phyloP scores from a whole-genome alignment of 53 echinoderm and acorn worm species.

The Stichopus horrens region DNA sequence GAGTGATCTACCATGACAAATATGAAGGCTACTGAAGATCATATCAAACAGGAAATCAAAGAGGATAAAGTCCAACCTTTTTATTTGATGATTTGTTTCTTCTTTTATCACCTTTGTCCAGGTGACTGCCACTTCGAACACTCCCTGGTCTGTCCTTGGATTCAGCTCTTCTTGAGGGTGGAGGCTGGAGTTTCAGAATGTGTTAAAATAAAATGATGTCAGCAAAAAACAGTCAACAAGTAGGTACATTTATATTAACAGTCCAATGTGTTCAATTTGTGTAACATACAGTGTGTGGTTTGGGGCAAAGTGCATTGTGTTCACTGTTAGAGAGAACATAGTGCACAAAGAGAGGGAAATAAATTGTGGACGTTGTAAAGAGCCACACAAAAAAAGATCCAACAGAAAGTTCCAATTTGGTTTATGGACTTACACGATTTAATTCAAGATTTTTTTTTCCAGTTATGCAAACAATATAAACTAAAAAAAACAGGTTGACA shows the following conservation, averaged over 20 bases:
- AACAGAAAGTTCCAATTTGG: too few relatives aligned
- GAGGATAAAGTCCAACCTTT: constrained; percentile 56
- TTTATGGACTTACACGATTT: too few relatives aligned
- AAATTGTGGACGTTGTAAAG: too few relatives aligned
- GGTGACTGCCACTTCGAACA: constrained; percentile 77
- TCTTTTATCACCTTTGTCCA: constrained; percentile 91
- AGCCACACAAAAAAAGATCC: too few relatives aligned
- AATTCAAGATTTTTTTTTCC: too few relatives aligned
- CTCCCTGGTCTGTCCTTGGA: constrained; percentile 95
- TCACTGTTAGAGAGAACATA: background rate
- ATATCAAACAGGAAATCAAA: too few relatives aligned
- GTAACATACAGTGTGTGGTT: background rate
- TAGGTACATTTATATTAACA: background rate
- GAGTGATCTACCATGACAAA: too few relatives aligned
- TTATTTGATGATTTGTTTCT: constrained; percentile 87
- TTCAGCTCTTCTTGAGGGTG: constrained; percentile 86
- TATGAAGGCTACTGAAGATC: too few relatives aligned
- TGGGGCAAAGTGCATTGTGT: background rate
- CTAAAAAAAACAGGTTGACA: too few relatives aligned
- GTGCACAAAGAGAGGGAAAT: too few relatives aligned
- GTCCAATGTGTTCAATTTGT: background rate
- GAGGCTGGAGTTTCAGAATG: constrained; percentile 57
- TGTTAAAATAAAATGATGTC: background rate
- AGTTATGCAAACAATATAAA: too few relatives aligned
- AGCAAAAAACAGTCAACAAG: background rate